Evolutionary conservation across 2,113 vertebrate genomes (phyloP).

Genomic region (Colius striatus): DNA sequence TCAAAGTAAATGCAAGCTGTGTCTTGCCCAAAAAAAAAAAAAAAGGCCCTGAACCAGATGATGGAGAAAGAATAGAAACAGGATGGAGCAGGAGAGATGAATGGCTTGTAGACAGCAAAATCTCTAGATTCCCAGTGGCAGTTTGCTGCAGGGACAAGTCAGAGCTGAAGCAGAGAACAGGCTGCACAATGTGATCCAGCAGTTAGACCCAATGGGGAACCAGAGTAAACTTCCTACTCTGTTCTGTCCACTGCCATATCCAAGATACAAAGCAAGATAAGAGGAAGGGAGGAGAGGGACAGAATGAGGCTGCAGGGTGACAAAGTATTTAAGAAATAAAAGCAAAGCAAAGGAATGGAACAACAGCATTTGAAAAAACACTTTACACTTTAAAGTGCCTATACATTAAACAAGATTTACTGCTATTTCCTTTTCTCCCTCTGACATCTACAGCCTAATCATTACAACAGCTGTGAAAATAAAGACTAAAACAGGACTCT

Average conservation of each 20-base stretch:
- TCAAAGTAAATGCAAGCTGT: conserved; percentile 35
- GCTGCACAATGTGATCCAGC: neutral
- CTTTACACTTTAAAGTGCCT: conserved; percentile 29
- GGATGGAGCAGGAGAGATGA: neutral
- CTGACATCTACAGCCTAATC: conserved; percentile 30
- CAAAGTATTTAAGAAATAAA: neutral
- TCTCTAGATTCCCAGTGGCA: neutral
- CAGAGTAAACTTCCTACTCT: neutral
- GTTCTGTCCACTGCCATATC: neutral
- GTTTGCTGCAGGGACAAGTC: neutral
- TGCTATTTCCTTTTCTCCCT: conserved; percentile 27
- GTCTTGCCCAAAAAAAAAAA: conserved; percentile 26
- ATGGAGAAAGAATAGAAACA: neutral
- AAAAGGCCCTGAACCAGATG: conserved; percentile 18
- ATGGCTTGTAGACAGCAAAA: neutral
- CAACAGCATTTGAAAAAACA: neutral
- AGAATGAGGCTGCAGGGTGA: neutral
- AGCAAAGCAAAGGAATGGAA: neutral
- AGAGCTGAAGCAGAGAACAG: neutral
- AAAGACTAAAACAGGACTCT: neutral
- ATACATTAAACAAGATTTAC: conserved; percentile 52
- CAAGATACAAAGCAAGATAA: conserved; percentile 28
- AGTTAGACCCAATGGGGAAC: neutral
- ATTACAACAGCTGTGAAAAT: conserved; percentile 63
- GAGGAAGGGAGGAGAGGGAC: neutral